Evolutionary conservation across 2,888 invertebrate species (phyloP).

Genomic region (Kryphioiulus occultus): DNA sequence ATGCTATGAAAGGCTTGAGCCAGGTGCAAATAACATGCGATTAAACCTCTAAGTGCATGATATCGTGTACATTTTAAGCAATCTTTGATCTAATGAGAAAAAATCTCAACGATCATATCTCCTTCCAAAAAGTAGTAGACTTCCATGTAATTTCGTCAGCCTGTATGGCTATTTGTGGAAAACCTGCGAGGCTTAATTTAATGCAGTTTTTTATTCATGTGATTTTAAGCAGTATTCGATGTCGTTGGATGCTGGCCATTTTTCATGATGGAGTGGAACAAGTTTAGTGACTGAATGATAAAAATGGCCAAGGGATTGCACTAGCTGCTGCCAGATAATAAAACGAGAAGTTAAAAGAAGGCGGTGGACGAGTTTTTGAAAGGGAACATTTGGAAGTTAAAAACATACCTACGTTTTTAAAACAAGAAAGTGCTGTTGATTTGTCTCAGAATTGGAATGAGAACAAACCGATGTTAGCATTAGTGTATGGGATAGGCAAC

Average conservation of each 20-base stretch:
- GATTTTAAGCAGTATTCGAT: background rate
- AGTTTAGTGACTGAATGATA: background rate
- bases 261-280: background rate
- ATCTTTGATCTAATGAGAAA: background rate
- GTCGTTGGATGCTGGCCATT: background rate
- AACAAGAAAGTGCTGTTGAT: background rate
- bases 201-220: background rate
- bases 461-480: background rate
- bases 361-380: slow-evolving; percentile 5
- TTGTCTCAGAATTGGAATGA: background rate
- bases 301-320: background rate
- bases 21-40: background rate
- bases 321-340: background rate
- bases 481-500: background rate
- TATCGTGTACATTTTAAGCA: background rate
- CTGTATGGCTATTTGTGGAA: background rate
- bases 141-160: background rate
- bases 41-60: background rate
- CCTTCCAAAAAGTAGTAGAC: background rate
- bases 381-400: background rate
- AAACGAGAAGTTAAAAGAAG: background rate
- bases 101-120: background rate
- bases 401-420: background rate
- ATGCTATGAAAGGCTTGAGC: background rate
- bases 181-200: background rate